Percentiles rank a stretch among this genome's conserved stretches.
Evolutionary conservation across 2,113 vertebrate genomes (phyloP).

Genomic region (Pristiophorus japonicus): DNA sequence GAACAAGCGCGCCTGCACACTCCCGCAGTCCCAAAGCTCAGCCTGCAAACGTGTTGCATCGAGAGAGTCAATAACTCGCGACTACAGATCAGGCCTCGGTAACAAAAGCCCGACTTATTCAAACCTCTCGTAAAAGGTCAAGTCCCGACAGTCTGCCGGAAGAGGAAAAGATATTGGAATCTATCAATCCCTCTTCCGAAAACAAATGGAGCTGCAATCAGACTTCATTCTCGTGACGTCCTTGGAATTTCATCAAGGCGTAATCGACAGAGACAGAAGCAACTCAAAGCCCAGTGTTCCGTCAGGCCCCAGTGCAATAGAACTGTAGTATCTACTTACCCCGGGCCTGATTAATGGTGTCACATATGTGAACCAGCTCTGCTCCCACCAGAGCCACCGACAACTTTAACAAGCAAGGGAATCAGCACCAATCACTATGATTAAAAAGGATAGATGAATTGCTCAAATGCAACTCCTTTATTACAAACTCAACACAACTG

Average conservation of each 20-base stretch:
- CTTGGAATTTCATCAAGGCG: slow-evolving; percentile 8
- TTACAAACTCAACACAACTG: not conserved
- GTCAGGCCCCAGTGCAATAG: slow-evolving; percentile 19
- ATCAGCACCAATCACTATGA: not conserved
- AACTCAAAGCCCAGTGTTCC: not conserved
- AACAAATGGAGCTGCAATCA: not conserved
- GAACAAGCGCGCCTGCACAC: not conserved
- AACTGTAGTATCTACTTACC: not conserved
- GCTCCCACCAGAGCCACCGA: not conserved
- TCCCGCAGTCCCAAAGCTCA: not conserved
- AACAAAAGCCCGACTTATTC: not conserved
- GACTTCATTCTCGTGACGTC: not conserved
- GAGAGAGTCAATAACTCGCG: not conserved
- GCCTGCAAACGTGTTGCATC: not conserved
- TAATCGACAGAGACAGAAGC: not conserved
- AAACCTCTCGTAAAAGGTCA: not conserved
- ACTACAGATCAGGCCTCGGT: not conserved
- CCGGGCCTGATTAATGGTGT: not conserved
- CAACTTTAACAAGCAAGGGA: not conserved
- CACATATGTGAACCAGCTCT: not conserved
- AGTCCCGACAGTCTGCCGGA: not conserved
- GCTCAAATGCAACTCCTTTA: not conserved
- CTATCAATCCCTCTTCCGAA: not conserved
- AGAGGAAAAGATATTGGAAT: not conserved
- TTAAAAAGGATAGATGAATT: not conserved